phyloP scores from a whole-genome alignment of 2,797 vertebrate genomes.

The Trematomus bernacchii region DNA sequence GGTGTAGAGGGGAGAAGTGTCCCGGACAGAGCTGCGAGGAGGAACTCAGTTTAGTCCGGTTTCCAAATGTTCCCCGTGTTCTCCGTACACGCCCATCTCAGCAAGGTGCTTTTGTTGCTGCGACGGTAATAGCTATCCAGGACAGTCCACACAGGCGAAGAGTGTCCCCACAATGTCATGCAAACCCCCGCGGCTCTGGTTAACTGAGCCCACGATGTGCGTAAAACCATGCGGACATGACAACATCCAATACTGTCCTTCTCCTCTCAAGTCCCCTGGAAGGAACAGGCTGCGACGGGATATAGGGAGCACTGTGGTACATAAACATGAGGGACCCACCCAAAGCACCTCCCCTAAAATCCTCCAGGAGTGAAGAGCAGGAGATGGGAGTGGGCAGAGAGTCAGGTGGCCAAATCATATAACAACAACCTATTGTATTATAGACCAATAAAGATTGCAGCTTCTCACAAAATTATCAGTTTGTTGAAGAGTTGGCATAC shows the following conservation, averaged over 20 bases:
- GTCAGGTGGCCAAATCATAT: conserved; percentile 45
- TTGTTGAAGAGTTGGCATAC: not conserved
- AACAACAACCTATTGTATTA: conserved; percentile 15
- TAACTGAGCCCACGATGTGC: conserved; percentile 31
- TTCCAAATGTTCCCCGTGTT: conserved; percentile 36
- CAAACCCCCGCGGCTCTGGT: conserved; percentile 13
- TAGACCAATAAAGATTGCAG: not conserved
- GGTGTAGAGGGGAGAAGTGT: conserved; percentile 15
- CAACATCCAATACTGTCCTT: conserved; percentile 13
- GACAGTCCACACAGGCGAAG: conserved; percentile 38
- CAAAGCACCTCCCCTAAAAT: conserved; percentile 77
- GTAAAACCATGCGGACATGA: conserved; percentile 35
- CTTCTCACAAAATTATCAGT: not conserved
- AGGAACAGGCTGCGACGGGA: conserved; percentile 42
- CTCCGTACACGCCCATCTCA: conserved; percentile 64
- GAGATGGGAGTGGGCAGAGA: conserved; percentile 59
- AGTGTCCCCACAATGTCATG: not conserved
- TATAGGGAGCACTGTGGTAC: conserved; percentile 67
- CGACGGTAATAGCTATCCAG: conserved; percentile 43
- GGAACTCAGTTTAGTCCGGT: conserved; percentile 39
- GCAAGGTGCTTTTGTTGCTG: conserved; percentile 57
- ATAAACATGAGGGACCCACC: conserved; percentile 81
- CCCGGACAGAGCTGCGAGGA: conserved; percentile 16
- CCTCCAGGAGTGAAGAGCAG: conserved; percentile 41
- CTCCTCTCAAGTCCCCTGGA: conserved; percentile 44